Conservation (phyloP, 2,888 invertebrate genomes). For the Elgonia sp. region DNA sequence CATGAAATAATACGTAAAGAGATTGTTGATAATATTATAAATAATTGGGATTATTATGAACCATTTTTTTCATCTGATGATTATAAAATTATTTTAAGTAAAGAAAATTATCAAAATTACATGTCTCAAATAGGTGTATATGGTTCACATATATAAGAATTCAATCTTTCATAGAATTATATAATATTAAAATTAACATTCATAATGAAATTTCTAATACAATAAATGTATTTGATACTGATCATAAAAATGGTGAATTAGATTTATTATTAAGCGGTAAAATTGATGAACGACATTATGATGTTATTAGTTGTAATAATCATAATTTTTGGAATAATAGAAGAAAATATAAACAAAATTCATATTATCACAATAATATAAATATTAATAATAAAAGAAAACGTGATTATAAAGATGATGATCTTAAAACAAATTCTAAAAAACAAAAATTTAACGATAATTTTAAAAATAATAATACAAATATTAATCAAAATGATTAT, state of each 20-base stretch:
- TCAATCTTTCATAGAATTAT: conserved; percentile 22
- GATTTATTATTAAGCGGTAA: conserved; percentile 9
- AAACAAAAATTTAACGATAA: too few species aligned
- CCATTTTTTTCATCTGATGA: conserved; percentile 10
- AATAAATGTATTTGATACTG: not conserved
- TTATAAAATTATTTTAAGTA: conserved; percentile 2
- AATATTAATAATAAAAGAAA: too few species aligned
- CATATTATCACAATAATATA: not conserved
- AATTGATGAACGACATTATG: conserved; percentile 15
- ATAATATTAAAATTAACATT: conserved; percentile 21
- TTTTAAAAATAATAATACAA: too few species aligned
- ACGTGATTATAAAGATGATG: too few species aligned
- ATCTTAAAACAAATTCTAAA: too few species aligned
- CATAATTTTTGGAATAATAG: conserved; percentile 1
- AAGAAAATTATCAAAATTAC: conserved; percentile 15
- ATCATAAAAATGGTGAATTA: not conserved
- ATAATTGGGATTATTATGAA: conserved; percentile 16
- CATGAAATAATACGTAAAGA: conserved; percentile 2
- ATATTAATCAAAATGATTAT: too few species aligned
- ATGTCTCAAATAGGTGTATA: conserved; percentile 20
- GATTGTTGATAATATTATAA: conserved; percentile 18
- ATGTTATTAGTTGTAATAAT: not conserved
- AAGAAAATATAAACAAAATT: conserved; percentile 18
- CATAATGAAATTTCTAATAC: not conserved
- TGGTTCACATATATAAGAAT: conserved; percentile 29